These are phyloP conservation scores for Dendrolimus punctatus DNA, from an alignment of 1,140 invertebrate genomes.

Conservation along the genomic window DNA sequence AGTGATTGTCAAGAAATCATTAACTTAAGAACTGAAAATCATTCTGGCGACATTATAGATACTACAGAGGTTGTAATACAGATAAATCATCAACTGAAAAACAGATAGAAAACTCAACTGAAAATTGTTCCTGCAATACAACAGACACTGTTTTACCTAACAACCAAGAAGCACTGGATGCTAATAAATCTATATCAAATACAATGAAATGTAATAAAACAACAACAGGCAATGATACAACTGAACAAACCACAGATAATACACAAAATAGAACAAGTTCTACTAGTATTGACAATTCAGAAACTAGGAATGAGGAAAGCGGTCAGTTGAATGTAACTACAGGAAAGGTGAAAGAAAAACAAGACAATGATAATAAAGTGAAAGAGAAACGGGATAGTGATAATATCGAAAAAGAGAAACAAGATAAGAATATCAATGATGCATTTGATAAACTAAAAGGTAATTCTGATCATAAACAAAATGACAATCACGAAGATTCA, in stretches of 20 bases:
- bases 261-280: conserved; percentile 25
- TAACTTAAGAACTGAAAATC: conserved; percentile 5
- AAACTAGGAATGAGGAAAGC: too few species aligned
- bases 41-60: neutral
- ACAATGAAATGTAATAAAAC: conserved; percentile 11
- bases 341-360: conserved; percentile 8
- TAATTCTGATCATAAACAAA: neutral
- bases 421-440: neutral
- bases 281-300: neutral
- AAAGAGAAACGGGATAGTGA: neutral
- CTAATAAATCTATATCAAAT: conserved; percentile 5
- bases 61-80: neutral
- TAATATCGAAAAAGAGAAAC: conserved; percentile 4
- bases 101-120: too few species aligned
- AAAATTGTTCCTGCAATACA: neutral
- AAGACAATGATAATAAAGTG: neutral
- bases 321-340: too few species aligned
- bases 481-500: conserved; percentile 3
- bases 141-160: conserved; percentile 43
- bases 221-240: neutral
- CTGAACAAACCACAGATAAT: neutral
- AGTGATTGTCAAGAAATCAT: neutral
- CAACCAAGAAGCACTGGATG: conserved; percentile 44
- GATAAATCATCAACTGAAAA: too few species aligned
- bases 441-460: neutral